Percentiles rank a stretch among this genome's conserved stretches.
Conservation (phyloP, 2,888 invertebrate species). For the Cryptocheilus praepositus region DNA sequence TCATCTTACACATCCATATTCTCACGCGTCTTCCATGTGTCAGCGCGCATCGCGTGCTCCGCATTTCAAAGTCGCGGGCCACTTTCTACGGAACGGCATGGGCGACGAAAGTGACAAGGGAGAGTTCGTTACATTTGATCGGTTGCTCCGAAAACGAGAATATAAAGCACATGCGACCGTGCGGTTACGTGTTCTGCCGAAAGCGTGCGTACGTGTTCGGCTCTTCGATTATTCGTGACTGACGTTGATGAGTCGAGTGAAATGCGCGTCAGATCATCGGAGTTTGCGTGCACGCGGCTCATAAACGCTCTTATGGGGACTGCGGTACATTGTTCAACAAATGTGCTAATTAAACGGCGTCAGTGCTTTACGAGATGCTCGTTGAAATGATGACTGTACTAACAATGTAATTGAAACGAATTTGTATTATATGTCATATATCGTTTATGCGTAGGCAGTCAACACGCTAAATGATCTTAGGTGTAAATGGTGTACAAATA, state of each 20-base stretch:
- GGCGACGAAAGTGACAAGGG: constrained; percentile 13
- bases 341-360: too few species aligned
- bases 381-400: too few species aligned
- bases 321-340: too few species aligned
- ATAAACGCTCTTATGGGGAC: too few species aligned
- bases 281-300: too few species aligned
- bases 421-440: too few species aligned
- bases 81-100: constrained; percentile 25
- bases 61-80: background rate
- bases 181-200: constrained; percentile 8
- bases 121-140: constrained; percentile 15
- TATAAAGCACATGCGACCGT: background rate
- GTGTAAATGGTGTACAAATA: too few species aligned
- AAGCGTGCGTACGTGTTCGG: background rate
- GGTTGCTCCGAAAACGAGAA: constrained; percentile 7
- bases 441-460: too few species aligned
- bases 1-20: background rate
- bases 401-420: too few species aligned
- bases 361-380: too few species aligned
- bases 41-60: constrained; percentile 3
- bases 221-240: background rate
- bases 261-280: background rate
- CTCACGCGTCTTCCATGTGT: constrained; percentile 15
- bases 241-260: background rate
- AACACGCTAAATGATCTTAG: too few species aligned